phyloP scores from a whole-genome alignment of 2,888 invertebrate genomes.

The Itoplectis maculator region DNA sequence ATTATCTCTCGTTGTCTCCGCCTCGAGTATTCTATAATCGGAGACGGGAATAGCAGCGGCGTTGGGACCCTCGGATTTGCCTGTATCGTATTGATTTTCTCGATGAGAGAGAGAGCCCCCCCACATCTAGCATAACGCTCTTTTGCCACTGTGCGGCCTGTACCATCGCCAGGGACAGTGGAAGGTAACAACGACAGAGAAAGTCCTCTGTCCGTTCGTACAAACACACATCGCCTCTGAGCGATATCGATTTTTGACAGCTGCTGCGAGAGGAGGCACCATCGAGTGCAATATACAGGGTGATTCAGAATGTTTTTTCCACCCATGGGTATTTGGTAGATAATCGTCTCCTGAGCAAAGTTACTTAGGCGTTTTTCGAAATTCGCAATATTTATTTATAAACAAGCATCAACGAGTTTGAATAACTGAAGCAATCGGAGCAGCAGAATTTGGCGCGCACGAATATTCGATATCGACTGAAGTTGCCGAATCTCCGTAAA shows the following conservation, averaged over 20 bases:
- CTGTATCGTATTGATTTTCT: slow-evolving; percentile 79
- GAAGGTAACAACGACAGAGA: slow-evolving; percentile 48
- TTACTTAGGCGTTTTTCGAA: no score
- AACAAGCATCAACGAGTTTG: no score
- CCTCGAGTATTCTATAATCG: slow-evolving; percentile 62
- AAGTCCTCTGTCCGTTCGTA: slow-evolving; percentile 33
- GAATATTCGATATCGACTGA: no score
- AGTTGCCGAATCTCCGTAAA: no score
- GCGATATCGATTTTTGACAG: slow-evolving; percentile 84
- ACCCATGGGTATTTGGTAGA: no score
- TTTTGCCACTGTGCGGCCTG: slow-evolving; percentile 56
- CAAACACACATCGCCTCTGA: slow-evolving; percentile 52
- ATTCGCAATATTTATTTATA: no score
- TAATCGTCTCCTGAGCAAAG: no score
- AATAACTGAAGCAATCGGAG: no score
- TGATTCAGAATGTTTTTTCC: no score
- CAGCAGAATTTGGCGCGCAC: no score
- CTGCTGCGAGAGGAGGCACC: slow-evolving; percentile 77
- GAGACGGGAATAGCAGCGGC: slow-evolving; percentile 51
- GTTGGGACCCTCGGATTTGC: slow-evolving; percentile 65
- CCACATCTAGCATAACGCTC: slow-evolving; percentile 47
- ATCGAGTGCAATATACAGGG: no score
- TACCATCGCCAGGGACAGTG: slow-evolving; percentile 46
- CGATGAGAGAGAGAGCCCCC: slow-evolving; percentile 61
- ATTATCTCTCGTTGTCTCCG: slow-evolving; percentile 50